Evolutionary conservation across 37 sponge, comb jelly and placozoan species (phyloP).

Genomic region (Petrosia ficiformis): DNA sequence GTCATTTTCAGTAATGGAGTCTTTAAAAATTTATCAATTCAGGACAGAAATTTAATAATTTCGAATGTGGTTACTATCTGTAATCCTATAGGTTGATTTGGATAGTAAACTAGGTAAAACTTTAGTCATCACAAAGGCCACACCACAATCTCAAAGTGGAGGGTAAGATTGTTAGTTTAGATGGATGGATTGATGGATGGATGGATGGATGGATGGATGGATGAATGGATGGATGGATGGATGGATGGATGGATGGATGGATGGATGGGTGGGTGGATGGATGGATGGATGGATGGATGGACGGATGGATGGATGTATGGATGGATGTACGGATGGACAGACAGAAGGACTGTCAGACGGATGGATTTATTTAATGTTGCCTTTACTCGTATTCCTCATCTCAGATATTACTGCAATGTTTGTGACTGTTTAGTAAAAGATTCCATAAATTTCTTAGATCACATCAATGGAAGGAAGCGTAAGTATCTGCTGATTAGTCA

Average conservation of each 20-base stretch:
- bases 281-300: too few species aligned
- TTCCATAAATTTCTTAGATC: slow-evolving; percentile 97
- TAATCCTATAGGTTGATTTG: slow-evolving; percentile 83
- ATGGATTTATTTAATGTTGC: not conserved
- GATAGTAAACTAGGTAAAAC: slow-evolving; percentile 91
- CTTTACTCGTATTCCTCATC: not conserved
- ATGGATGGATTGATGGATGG: too few species aligned
- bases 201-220: too few species aligned
- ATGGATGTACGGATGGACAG: too few species aligned
- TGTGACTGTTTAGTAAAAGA: slow-evolving; percentile 99
- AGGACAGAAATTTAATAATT: not conserved
- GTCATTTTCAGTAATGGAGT: too few species aligned
- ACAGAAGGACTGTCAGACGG: too few species aligned
- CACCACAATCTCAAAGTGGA: slow-evolving; percentile 83
- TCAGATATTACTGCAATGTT: slow-evolving; percentile 95
- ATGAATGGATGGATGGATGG: too few species aligned
- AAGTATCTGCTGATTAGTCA: slow-evolving; percentile 9
- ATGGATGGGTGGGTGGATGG: too few species aligned
- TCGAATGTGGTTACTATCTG: not conserved
- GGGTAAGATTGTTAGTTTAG: too few species aligned
- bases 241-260: too few species aligned
- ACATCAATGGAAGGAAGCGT: slow-evolving; percentile 99
- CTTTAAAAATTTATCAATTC: not conserved
- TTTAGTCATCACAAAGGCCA: slow-evolving; percentile 83
- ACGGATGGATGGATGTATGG: too few species aligned